phyloP scores from a whole-genome alignment of 2,888 invertebrate genomes.

The Scaptomyza polygonia region DNA sequence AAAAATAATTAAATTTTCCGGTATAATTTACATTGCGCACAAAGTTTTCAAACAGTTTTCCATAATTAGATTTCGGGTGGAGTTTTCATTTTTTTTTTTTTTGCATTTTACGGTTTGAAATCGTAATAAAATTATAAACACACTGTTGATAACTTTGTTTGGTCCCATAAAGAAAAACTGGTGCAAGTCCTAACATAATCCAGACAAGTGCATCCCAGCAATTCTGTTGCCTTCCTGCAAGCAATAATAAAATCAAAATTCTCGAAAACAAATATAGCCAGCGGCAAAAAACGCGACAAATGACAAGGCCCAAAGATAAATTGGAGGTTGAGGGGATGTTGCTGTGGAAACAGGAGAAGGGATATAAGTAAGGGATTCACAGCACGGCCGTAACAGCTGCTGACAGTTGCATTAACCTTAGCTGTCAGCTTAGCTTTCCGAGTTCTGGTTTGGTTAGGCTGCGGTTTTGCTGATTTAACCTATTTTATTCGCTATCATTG shows the following conservation, averaged over 20 bases:
- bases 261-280: slow-evolving; percentile 3
- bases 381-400: slow-evolving; percentile 31
- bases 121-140: slow-evolving; percentile 28
- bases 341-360: not conserved
- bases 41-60: slow-evolving; percentile 21
- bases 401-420: slow-evolving; percentile 55
- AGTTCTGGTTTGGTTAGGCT: slow-evolving; percentile 16
- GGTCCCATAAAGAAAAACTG: not conserved
- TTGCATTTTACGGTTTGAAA: slow-evolving; percentile 10
- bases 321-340: not conserved
- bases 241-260: slow-evolving; percentile 6
- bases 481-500: slow-evolving; percentile 4
- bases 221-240: not conserved
- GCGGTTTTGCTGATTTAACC: slow-evolving; percentile 4
- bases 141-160: slow-evolving; percentile 15
- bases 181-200: not conserved
- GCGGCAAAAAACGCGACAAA: slow-evolving; percentile 13
- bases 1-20: slow-evolving; percentile 39
- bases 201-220: not conserved
- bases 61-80: slow-evolving; percentile 29
- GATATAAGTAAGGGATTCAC: not conserved
- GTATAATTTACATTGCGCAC: slow-evolving; percentile 28
- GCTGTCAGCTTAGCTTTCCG: slow-evolving; percentile 26
- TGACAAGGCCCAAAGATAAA: slow-evolving; percentile 3
- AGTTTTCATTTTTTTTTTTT: not conserved